Evolutionary conservation across 2,888 invertebrate species (phyloP).

Genomic region (Sycophila texana): DNA sequence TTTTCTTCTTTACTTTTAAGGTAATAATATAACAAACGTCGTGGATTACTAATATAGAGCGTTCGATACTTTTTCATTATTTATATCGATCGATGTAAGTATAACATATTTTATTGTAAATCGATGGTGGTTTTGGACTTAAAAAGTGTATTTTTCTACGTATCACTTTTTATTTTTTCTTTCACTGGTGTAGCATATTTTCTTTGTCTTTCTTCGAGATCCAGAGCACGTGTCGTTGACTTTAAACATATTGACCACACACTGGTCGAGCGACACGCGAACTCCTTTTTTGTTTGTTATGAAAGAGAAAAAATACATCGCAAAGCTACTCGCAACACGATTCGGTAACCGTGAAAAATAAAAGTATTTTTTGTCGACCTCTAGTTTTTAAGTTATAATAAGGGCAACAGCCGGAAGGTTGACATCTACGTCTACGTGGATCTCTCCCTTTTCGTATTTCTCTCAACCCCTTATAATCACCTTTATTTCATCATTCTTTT

Average conservation of each 20-base stretch:
- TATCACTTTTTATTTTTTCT: conserved; percentile 48
- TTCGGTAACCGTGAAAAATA: conserved; percentile 49
- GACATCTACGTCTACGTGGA: conserved; percentile 41
- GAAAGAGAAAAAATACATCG: conserved; percentile 57
- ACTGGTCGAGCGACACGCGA: conserved; percentile 48
- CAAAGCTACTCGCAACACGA: conserved; percentile 55
- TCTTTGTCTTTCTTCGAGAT: conserved; percentile 56
- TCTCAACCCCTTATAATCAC: conserved; percentile 28
- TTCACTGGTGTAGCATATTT: conserved; percentile 51
- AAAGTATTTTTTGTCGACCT: conserved; percentile 51
- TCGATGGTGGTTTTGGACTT: conserved; percentile 57
- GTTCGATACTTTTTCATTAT: conserved; percentile 59
- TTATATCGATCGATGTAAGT: conserved; percentile 66
- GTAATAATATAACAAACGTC: conserved; percentile 68
- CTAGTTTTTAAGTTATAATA: conserved; percentile 54
- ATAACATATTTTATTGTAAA: conserved; percentile 62
- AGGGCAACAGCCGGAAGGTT: conserved; percentile 48
- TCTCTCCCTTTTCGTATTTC: conserved; percentile 38
- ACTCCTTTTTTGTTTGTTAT: conserved; percentile 53
- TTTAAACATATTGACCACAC: conserved; percentile 45
- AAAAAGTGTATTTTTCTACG: conserved; percentile 51
- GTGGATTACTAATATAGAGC: conserved; percentile 69
- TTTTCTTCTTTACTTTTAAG: conserved; percentile 68
- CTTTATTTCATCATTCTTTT: conserved; percentile 46
- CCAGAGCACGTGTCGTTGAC: conserved; percentile 52